Evolutionary conservation across 2,113 vertebrate genomes (phyloP).

Genomic region (Ardeotis arabs): DNA sequence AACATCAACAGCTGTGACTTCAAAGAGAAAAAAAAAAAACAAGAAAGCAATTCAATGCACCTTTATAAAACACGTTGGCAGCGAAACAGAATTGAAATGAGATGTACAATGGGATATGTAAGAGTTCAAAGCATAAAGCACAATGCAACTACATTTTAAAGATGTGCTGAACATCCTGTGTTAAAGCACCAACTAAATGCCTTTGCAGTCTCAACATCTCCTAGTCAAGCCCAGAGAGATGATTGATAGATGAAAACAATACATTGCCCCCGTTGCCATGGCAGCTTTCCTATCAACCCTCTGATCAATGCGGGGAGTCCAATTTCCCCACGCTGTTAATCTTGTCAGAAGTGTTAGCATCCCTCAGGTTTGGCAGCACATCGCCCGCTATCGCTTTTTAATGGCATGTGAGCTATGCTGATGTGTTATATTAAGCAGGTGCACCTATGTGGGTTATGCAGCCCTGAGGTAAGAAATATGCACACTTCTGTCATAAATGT

Average conservation of each 20-base stretch:
- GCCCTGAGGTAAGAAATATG: fast-evolving
- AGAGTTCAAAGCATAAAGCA: neutral
- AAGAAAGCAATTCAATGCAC: neutral
- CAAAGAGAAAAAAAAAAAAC: neutral
- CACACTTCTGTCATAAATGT: neutral
- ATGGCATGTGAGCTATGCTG: neutral
- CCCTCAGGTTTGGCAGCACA: neutral
- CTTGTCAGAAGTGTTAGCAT: neutral
- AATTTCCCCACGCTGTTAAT: neutral
- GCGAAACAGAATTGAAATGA: neutral
- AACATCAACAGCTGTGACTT: fast-evolving
- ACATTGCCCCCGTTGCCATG: neutral
- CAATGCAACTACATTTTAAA: neutral
- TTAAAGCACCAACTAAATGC: neutral
- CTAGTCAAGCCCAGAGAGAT: neutral
- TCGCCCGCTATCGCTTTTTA: neutral
- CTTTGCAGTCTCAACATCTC: neutral
- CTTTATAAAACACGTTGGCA: neutral
- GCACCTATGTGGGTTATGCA: neutral
- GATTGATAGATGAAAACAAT: neutral
- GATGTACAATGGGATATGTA: neutral
- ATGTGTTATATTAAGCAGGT: neutral
- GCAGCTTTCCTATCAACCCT: neutral
- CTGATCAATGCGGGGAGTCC: neutral
- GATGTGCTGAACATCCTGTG: neutral